Percentiles rank a stretch among this genome's conserved stretches.
Conservation (phyloP, 2,113 vertebrate species). For the Sebastes fasciatus region DNA sequence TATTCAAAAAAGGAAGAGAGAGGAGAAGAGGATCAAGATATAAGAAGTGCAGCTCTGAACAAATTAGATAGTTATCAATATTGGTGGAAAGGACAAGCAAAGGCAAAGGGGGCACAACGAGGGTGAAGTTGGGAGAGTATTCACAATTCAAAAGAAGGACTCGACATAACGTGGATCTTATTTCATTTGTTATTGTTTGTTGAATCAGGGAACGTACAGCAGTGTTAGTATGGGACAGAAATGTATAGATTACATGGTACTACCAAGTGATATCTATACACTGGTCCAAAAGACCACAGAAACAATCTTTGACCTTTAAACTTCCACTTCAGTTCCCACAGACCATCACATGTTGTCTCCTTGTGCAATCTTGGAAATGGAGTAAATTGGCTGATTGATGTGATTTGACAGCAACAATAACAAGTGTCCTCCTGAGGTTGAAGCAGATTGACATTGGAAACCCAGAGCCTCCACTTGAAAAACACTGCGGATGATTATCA, state of each 20-base stretch:
- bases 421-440: background rate
- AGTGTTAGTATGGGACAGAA: background rate
- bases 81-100: conserved; percentile 29
- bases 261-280: background rate
- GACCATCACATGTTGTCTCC: background rate
- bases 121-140: background rate
- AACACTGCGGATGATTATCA: background rate
- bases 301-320: background rate
- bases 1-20: conserved; percentile 46
- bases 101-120: conserved; percentile 4
- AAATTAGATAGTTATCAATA: conserved; percentile 64
- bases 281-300: background rate
- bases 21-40: conserved; percentile 31
- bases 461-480: background rate
- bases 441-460: background rate
- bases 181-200: background rate
- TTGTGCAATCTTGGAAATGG: background rate
- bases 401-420: conserved; percentile 22
- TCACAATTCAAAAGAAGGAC: background rate
- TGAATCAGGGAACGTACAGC: background rate
- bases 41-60: conserved; percentile 46
- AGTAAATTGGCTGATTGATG: background rate
- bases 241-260: background rate
- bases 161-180: background rate
- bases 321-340: background rate